Percentiles rank a stretch among this genome's conserved stretches.
Evolutionary conservation across 2,113 vertebrate genomes (phyloP).

Genomic region (Etheostoma cragini): DNA sequence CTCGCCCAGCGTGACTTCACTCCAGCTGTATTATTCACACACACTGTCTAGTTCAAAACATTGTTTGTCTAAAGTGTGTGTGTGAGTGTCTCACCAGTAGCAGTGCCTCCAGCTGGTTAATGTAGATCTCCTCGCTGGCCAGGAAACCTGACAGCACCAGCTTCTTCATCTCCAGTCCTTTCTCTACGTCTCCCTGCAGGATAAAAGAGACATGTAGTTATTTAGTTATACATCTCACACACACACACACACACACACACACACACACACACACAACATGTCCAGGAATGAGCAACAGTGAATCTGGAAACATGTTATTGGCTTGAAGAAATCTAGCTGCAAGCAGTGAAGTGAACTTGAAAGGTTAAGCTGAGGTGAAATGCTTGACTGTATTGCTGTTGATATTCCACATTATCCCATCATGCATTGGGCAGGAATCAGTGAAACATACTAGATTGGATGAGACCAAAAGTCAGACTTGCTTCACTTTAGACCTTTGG

Average conservation of each 20-base stretch:
- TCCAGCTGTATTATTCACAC: background rate
- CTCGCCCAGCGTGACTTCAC: background rate
- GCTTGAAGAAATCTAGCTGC: background rate
- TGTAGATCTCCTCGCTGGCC: slow-evolving; percentile 98
- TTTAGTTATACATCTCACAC: background rate
- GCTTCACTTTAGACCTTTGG: background rate
- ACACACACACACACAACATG: background rate
- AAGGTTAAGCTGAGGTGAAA: background rate
- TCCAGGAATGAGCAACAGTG: background rate
- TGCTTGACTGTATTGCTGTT: background rate
- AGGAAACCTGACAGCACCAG: slow-evolving; percentile 96
- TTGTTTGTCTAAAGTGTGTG: background rate
- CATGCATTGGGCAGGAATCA: background rate
- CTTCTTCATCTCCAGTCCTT: slow-evolving; percentile 97
- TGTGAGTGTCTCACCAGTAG: slow-evolving; percentile 87
- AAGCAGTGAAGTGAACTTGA: background rate
- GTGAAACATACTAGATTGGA: background rate
- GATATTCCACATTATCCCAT: background rate
- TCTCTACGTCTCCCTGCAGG: slow-evolving; percentile 90
- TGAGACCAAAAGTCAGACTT: background rate
- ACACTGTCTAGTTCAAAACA: background rate
- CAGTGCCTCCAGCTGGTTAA: slow-evolving; percentile 96
- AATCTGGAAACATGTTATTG: slow-evolving; percentile 36
- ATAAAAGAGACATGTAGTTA: slow-evolving; percentile 18
- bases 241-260: slow-evolving; percentile 13